Evolutionary conservation across 2,113 vertebrate genomes (phyloP), one percentile per base, ranked within the genome.

Genomic region (Tichodroma muraria): DNA sequence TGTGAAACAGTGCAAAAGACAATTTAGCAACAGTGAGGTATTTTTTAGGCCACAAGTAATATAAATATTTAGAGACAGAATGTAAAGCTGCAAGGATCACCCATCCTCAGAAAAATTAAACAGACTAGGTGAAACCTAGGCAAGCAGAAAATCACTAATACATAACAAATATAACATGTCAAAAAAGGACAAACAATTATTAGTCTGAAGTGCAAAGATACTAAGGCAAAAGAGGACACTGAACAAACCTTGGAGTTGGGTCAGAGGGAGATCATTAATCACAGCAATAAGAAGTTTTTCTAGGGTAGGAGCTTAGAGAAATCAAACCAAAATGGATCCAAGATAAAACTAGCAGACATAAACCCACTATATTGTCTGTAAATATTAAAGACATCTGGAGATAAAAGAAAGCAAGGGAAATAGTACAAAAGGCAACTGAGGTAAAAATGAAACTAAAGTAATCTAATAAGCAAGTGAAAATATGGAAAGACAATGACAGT

Each of bases 401-500:
- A 90, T 38, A 53, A 81, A 92, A 53, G 15, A 89, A 92, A 90
- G 45, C 53, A 81, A 71, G 18, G 8, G 28, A 79, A 92, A 84
- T 4, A 72, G 23, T 31, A 85, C 70, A 77, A 91, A 83, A 94
- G 87, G 81, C 84, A 94, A 85, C 9, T 56, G 80, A 91, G 68
- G 76, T 82, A 71, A 89, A 72, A 93, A 76, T 87, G 25, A 88
- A 90, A 65, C n/a, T 13, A 21, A 31, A 92, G 6, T 61, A 87
- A 84, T 76, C n/a, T 77, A 93, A 73, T 78, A 91, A 91, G 25
- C 42, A 77, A 92, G 42, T 61, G 49, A 91, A 94, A 95, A 95
- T 37, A 79, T 0, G 11, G 50, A 57, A 86, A 56, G 42, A 95
- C 87, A 97, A 85, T 82, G 37, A 80, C 35, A 94, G 37, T 54